These are phyloP conservation scores for Thecocarcelia acutangulata DNA, from an alignment of 2,888 invertebrate genomes.

Conservation along the genomic window DNA sequence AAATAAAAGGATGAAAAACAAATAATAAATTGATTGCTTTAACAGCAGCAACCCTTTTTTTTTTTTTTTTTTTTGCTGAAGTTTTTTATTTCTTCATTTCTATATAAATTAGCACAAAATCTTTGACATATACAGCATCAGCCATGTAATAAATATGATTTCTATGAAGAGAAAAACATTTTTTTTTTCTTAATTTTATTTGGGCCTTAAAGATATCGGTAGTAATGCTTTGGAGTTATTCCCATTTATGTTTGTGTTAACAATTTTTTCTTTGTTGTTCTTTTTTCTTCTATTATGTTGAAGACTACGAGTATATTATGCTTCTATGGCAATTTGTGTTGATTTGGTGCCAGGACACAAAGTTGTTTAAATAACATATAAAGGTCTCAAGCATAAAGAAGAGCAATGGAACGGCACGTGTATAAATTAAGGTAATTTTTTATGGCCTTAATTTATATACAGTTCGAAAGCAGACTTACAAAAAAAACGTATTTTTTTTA, in stretches of 20 bases:
- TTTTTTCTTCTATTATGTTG: constrained; percentile 16
- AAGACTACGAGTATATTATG: constrained; percentile 53
- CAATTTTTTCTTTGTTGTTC: not conserved
- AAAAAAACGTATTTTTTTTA: too few species aligned
- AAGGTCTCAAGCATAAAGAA: not conserved
- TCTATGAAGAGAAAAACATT: not conserved
- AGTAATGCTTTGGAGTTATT: constrained; percentile 28
- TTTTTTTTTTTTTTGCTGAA: not conserved
- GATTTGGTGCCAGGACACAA: constrained; percentile 14
- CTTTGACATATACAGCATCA: constrained; percentile 37
- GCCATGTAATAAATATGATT: not conserved
- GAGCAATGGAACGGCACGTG: too few species aligned
- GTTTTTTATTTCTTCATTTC: constrained; percentile 6
- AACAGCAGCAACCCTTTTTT: constrained; percentile 27
- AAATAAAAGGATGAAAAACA: constrained; percentile 21
- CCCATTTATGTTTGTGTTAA: constrained; percentile 1
- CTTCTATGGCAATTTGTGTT: constrained; percentile 55
- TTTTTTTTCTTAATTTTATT: constrained; percentile 8
- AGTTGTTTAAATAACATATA: constrained; percentile 5
- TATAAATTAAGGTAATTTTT: too few species aligned
- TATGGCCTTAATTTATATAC: too few species aligned
- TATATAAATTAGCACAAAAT: constrained; percentile 53
- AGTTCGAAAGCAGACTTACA: too few species aligned
- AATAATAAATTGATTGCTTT: constrained; percentile 58
- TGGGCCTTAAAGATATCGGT: constrained; percentile 35